These are phyloP conservation scores for Parapristionchus giblindavisi DNA, from an alignment of 2,888 invertebrate genomes.

Conservation along the genomic window DNA sequence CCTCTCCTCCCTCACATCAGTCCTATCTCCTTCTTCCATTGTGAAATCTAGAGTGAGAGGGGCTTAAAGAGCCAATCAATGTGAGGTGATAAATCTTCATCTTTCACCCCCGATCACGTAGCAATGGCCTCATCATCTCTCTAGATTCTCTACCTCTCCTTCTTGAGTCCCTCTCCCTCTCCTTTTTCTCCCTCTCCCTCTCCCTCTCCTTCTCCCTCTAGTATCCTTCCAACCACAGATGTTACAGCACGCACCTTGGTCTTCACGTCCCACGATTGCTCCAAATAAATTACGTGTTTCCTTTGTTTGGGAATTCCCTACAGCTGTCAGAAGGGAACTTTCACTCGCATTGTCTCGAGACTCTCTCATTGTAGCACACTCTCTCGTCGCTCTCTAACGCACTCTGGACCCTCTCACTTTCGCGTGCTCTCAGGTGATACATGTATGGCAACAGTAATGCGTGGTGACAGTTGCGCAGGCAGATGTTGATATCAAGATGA, in stretches of 20 bases:
- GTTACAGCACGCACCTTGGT: too few species aligned
- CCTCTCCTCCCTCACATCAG: conserved; percentile 23
- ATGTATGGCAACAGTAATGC: neutral
- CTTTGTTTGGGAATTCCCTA: too few species aligned
- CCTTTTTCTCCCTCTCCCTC: neutral
- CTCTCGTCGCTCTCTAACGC: neutral
- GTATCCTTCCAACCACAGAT: too few species aligned
- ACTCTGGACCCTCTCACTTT: conserved; percentile 10
- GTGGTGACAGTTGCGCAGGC: neutral
- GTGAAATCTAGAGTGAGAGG: neutral
- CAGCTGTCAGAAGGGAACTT: too few species aligned
- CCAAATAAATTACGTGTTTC: too few species aligned
- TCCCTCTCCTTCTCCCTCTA: conserved; percentile 10
- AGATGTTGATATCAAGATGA: too few species aligned
- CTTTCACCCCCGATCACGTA: neutral
- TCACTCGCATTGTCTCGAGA: too few species aligned
- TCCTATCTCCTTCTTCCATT: conserved; percentile 13
- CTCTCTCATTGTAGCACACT: too few species aligned
- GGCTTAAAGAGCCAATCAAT: neutral
- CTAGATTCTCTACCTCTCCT: neutral
- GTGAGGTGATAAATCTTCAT: conserved; percentile 26
- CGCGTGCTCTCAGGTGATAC: neutral
- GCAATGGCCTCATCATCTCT: neutral
- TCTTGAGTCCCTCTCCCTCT: neutral
- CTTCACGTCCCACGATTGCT: too few species aligned